phyloP scores from a whole-genome alignment of 2,888 invertebrate species.

The Branchellion lobata region DNA sequence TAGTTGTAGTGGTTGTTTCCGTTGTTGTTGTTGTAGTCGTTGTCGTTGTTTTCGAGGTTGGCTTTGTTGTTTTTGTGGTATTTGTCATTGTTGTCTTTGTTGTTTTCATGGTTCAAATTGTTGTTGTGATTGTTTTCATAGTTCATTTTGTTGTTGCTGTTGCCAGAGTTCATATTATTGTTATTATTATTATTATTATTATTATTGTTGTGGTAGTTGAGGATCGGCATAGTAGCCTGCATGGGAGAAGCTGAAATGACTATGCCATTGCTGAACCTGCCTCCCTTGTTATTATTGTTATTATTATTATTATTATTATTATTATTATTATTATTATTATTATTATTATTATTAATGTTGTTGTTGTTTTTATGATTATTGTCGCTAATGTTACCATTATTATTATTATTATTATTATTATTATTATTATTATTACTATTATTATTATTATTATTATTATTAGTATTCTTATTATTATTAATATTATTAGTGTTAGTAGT shows the following conservation, averaged over 20 bases:
- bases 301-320: not conserved
- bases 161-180: not conserved
- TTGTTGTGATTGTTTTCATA: not conserved
- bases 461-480: not conserved
- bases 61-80: too few species aligned
- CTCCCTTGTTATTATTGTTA: conserved; percentile 14
- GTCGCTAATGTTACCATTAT: conserved; percentile 44
- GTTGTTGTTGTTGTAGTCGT: not conserved
- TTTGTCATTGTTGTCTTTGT: not conserved
- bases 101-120: not conserved
- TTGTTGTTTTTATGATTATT: conserved; percentile 45
- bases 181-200: not conserved
- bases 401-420: not conserved
- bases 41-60: not conserved
- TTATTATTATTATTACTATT: conserved; percentile 45
- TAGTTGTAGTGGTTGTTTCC: too few species aligned
- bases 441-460: conserved; percentile 44
- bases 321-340: conserved; percentile 45
- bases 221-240: not conserved
- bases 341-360: not conserved
- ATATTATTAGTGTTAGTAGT: too few species aligned
- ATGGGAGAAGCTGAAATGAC: conserved; percentile 42
- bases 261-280: conserved; percentile 44
- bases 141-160: too few species aligned
- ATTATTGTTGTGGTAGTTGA: conserved; percentile 1